Conservation (phyloP, 2,797 vertebrate genomes). For the Setipinna tenuifilis region DNA sequence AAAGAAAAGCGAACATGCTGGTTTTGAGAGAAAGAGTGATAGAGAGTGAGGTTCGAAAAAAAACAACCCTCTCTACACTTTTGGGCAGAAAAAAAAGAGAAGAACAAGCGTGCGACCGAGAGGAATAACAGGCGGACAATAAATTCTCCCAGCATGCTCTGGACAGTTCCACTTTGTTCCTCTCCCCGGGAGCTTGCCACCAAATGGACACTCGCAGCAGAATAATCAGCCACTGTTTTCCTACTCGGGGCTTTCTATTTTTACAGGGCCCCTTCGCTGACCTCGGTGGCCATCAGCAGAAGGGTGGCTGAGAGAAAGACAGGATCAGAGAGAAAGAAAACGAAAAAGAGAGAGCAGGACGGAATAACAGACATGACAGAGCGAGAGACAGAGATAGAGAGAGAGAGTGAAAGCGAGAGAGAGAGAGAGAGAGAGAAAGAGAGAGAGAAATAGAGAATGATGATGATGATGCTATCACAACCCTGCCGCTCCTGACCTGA, state of each 20-base stretch:
- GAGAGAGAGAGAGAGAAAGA: too few species aligned
- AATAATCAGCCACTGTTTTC: constrained; percentile 69
- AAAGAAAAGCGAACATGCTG: not conserved
- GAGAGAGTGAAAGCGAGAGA: too few species aligned
- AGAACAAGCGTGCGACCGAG: not conserved
- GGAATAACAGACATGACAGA: not conserved
- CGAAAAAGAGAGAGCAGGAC: not conserved
- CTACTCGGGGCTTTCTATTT: constrained; percentile 46
- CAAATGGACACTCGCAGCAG: constrained; percentile 65
- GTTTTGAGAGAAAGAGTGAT: not conserved
- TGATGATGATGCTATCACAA: not conserved
- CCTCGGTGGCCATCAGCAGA: constrained; percentile 43
- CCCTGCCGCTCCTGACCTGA: not conserved
- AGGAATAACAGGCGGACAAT: constrained; percentile 55
- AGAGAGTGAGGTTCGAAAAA: constrained; percentile 21
- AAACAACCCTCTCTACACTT: not conserved
- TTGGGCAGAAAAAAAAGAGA: constrained; percentile 2
- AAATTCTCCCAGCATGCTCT: constrained; percentile 63
- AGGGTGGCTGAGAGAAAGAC: not conserved
- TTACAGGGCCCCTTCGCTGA: constrained; percentile 49
- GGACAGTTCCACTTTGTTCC: constrained; percentile 65
- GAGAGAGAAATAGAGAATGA: not conserved
- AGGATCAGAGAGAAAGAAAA: not conserved
- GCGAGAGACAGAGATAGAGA: not conserved
- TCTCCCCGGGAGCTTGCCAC: constrained; percentile 63